Base-by-base conservation (phyloP, 2,797 vertebrate species). In the Smutsia gigantea region DNA sequence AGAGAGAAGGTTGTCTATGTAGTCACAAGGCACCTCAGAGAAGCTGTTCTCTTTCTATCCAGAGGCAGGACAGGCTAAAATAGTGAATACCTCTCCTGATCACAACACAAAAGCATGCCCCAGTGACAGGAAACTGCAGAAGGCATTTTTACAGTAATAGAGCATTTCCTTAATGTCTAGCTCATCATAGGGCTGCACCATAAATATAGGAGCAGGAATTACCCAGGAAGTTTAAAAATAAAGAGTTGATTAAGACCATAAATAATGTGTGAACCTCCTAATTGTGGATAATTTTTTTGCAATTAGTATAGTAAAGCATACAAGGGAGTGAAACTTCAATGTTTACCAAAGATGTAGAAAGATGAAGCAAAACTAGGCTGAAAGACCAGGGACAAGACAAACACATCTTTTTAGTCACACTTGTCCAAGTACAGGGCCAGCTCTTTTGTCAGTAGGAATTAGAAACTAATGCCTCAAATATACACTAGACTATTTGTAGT, bases 221-320 rank as follows among this genome's bases (percentile, higher is more conserved):
- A 17, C 17, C 34, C 10, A 23, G 4, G 21, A 87, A 68, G 66
- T 39, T 90, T 63, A 77, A 94, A 87, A 86, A 85, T 51, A 90
- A 59, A 59, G 7, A 75, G 27, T 5, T 71, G 63, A 34, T 69
- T 27, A 81, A 84, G 10, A 61, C 13, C 53, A 7, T 64, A 27
- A 25, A 31, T 68, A 75, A 82, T 49, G 14, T 66, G 57, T 57
- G 8, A 85, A 27, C 17, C 64, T 90, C 57, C 69, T 37, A 61
- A 74, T 2, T 53, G 5, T 46, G 12, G 5, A 85, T 57, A 8
- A 27, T 78, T 25, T 61, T 7, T n/a, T 72, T 66, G 19, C 23
- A 37, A 39, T 53, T 51, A 75, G 15, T 57, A 12, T 59, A 57
- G 23, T 9, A 46, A 6, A 42, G 25, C 23, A 25, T 18, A 57